Percentiles rank a stretch among this genome's conserved stretches.
Conservation (phyloP, 2,888 invertebrate genomes). For the Oegoconia quadripuncta region DNA sequence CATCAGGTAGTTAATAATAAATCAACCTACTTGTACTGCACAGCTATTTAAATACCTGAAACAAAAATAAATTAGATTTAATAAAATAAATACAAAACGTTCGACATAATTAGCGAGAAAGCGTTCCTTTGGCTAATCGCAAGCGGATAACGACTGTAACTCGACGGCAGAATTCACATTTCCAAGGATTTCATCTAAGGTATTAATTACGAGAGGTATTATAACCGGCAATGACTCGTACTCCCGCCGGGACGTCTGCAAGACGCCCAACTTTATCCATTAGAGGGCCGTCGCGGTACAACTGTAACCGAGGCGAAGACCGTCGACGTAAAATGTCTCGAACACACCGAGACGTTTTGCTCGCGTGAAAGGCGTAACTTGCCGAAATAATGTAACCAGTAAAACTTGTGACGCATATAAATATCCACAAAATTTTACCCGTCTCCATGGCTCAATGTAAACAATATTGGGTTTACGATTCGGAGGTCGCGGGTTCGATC, state of each 20-base stretch:
- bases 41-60: constrained; percentile 52
- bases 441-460: too few relatives aligned
- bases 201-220: constrained; percentile 34
- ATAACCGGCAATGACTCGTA: constrained; percentile 37
- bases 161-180: constrained; percentile 6
- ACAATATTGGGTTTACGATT: too few relatives aligned
- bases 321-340: constrained; percentile 32
- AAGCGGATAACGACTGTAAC: too few relatives aligned
- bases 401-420: too few relatives aligned
- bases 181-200: constrained; percentile 16
- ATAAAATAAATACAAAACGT: not conserved
- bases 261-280: constrained; percentile 47
- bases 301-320: constrained; percentile 26
- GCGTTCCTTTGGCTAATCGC: too few relatives aligned
- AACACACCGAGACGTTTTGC: constrained; percentile 17
- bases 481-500: too few relatives aligned
- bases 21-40: too few relatives aligned
- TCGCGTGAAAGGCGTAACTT: not conserved
- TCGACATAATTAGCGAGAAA: too few relatives aligned
- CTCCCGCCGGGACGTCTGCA: constrained; percentile 30
- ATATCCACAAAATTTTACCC: too few relatives aligned
- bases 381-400: too few relatives aligned
- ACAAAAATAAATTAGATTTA: constrained; percentile 32
- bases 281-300: constrained; percentile 31
- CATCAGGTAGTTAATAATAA: too few relatives aligned